Conservation (phyloP, 2,113 vertebrate genomes). For the Ciconia stormi region DNA sequence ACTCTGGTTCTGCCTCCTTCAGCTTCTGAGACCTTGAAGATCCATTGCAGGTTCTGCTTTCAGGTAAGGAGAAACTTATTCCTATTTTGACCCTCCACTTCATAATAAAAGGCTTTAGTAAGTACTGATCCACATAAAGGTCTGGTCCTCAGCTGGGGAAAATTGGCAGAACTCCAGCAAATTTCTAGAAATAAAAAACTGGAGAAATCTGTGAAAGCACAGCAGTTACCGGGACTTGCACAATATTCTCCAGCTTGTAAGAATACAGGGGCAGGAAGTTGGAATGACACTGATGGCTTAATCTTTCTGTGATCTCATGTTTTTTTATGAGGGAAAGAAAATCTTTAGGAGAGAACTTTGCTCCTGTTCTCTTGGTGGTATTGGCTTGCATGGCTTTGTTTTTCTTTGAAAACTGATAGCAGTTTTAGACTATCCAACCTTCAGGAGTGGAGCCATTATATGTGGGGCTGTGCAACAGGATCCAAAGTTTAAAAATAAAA, state of each 20-base stretch:
- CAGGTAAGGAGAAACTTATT: background rate
- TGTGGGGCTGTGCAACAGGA: slow-evolving; percentile 57
- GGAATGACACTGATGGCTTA: background rate
- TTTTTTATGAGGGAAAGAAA: background rate
- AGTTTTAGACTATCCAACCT: slow-evolving; percentile 60
- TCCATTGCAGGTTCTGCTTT: background rate
- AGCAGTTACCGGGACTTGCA: background rate
- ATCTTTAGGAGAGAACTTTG: slow-evolving; percentile 15
- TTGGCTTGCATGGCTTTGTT: slow-evolving; percentile 15
- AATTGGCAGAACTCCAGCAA: background rate
- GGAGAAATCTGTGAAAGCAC: background rate
- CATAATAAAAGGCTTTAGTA: background rate
- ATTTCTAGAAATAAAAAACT: slow-evolving; percentile 13
- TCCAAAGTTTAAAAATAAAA: slow-evolving; percentile 77
- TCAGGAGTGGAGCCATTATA: slow-evolving; percentile 67
- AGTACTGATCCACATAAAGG: background rate
- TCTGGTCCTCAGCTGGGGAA: background rate
- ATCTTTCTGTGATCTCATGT: background rate
- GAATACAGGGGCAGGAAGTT: background rate
- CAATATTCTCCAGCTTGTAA: background rate
- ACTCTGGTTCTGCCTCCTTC: background rate
- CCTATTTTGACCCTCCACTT: background rate
- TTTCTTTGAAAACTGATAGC: slow-evolving; percentile 70
- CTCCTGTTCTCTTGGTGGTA: slow-evolving; percentile 16
- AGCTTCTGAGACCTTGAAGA: background rate